Percentiles rank a stretch among this genome's conserved stretches.
Evolutionary conservation across 2,888 invertebrate genomes (phyloP).

Genomic region (Lapara coniferarum): DNA sequence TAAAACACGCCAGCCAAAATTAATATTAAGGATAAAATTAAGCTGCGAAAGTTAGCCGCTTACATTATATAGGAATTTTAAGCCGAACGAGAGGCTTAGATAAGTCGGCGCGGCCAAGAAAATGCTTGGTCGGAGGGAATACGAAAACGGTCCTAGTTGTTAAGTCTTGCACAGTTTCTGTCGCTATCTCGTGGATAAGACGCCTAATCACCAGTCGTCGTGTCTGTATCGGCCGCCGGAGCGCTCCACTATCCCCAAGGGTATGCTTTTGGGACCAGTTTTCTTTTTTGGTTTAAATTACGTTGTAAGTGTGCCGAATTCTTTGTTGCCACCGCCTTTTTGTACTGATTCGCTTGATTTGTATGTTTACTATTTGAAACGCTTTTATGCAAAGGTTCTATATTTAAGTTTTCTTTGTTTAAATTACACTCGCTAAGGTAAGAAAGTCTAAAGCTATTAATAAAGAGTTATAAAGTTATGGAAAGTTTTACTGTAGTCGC

Average conservation of each 20-base stretch:
- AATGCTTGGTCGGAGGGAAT: slow-evolving; percentile 80
- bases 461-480: slow-evolving; percentile 78
- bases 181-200: slow-evolving; percentile 83
- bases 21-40: slow-evolving; percentile 48
- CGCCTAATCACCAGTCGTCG: slow-evolving; percentile 84
- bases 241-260: slow-evolving; percentile 77
- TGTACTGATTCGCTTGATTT: slow-evolving; percentile 73
- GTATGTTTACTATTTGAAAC: slow-evolving; percentile 53
- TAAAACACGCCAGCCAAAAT: slow-evolving; percentile 31
- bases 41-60: slow-evolving; percentile 63
- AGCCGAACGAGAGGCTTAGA: slow-evolving; percentile 71
- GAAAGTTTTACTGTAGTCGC: slow-evolving; percentile 70
- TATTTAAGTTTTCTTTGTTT: slow-evolving; percentile 6
- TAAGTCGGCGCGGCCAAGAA: slow-evolving; percentile 77
- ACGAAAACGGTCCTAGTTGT: slow-evolving; percentile 83
- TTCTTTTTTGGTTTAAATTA: slow-evolving; percentile 83
- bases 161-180: slow-evolving; percentile 84
- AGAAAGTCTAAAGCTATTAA: slow-evolving; percentile 74
- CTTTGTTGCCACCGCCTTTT: slow-evolving; percentile 75
- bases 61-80: slow-evolving; percentile 76
- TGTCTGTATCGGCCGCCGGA: slow-evolving; percentile 80
- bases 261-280: slow-evolving; percentile 81
- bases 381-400: slow-evolving; percentile 14
- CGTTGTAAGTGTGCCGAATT: slow-evolving; percentile 81
- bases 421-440: slow-evolving; percentile 34